Conservation (phyloP, 2,113 vertebrate genomes). For the Egretta garzetta region DNA sequence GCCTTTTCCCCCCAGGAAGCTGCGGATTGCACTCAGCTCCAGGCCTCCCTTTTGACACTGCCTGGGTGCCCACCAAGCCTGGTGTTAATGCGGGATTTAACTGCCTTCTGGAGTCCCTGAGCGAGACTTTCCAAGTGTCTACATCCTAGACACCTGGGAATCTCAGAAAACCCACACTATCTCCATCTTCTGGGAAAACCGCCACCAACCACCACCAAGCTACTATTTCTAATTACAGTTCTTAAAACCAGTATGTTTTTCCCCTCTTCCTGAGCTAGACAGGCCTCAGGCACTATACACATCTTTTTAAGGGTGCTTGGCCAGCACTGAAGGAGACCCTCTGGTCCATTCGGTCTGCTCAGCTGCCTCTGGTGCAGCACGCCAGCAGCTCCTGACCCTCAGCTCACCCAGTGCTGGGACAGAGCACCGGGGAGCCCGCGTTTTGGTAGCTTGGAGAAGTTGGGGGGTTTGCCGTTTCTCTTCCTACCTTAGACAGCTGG, state of each 20-base stretch:
- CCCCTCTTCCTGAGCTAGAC: neutral
- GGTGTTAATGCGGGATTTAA: neutral
- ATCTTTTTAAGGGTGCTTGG: neutral
- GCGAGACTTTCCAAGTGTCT: neutral
- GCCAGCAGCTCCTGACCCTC: neutral
- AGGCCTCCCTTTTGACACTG: neutral
- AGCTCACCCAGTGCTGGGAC: neutral
- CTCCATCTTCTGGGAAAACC: neutral
- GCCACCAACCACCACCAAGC: neutral
- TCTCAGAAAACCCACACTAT: neutral
- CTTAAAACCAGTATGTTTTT: neutral
- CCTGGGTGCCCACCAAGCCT: neutral
- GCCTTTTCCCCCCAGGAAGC: neutral
- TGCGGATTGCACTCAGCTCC: neutral
- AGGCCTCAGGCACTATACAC: neutral
- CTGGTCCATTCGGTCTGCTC: neutral
- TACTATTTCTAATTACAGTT: neutral
- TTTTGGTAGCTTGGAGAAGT: neutral
- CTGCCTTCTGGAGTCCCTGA: neutral
- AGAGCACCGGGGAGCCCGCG: fast-evolving
- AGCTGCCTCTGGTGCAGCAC: neutral
- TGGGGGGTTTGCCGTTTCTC: neutral
- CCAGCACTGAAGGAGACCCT: neutral
- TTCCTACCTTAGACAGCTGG: neutral
- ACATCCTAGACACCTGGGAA: neutral